These are phyloP conservation scores for Drosophila helvetica DNA, from an alignment of 2,888 invertebrate genomes.

Conservation along the genomic window DNA sequence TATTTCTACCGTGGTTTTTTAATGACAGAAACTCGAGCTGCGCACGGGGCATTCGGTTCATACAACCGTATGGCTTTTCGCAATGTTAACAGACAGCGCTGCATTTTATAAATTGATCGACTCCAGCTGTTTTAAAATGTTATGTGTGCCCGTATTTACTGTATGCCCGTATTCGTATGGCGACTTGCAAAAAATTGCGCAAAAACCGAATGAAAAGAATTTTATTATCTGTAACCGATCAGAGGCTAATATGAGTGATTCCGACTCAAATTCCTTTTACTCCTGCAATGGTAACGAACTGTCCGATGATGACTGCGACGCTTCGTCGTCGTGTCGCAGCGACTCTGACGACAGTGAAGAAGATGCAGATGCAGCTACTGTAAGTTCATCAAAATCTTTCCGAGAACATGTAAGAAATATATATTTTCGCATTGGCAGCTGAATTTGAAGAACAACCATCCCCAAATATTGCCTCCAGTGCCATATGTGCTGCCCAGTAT, in stretches of 20 bases:
- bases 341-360: background rate
- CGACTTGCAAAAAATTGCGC: background rate
- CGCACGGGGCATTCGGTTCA: too few relatives aligned
- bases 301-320: background rate
- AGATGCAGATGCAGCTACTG: background rate
- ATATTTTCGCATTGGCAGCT: background rate
- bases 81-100: too few relatives aligned
- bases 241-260: background rate
- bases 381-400: background rate
- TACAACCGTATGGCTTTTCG: too few relatives aligned
- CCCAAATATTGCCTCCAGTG: background rate
- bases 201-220: background rate
- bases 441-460: too few relatives aligned
- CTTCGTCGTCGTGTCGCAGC: slow-evolving; percentile 8
- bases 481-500: slow-evolving; percentile 20
- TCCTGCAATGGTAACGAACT: slow-evolving; percentile 28
- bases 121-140: too few relatives aligned
- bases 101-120: too few relatives aligned
- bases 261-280: slow-evolving; percentile 40
- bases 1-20: too few relatives aligned
- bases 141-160: too few relatives aligned
- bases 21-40: too few relatives aligned
- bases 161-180: too few relatives aligned
- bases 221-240: background rate
- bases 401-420: background rate